Percentiles rank a stretch among this genome's conserved stretches.
Conservation (phyloP, 2,797 vertebrate species). For the Sebastes nivosus region DNA sequence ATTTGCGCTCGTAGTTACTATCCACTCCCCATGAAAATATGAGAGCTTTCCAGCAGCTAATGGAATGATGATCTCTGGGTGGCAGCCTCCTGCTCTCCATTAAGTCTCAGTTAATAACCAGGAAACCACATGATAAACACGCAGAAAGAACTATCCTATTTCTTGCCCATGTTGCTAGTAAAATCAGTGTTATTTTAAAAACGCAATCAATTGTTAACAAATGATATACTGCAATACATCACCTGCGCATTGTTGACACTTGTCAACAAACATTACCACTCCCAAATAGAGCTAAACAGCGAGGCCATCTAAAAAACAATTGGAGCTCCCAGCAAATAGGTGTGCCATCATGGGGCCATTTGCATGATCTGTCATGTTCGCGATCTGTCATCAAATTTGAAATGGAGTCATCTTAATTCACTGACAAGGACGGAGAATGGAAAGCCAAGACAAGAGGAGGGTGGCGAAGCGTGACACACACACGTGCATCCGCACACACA, state of each 20-base stretch:
- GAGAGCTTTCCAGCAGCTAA: constrained; percentile 68
- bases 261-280: constrained; percentile 20
- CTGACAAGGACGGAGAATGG: constrained; percentile 67
- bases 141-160: neutral
- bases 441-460: constrained; percentile 53
- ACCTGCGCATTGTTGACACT: constrained; percentile 12
- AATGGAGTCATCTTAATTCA: constrained; percentile 76
- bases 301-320: constrained; percentile 53
- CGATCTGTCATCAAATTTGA: constrained; percentile 73
- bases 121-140: constrained; percentile 40
- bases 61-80: constrained; percentile 75
- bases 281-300: constrained; percentile 34
- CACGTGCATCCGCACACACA: neutral
- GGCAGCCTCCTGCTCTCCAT: constrained; percentile 68
- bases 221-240: constrained; percentile 3
- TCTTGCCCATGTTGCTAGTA: neutral
- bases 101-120: constrained; percentile 73
- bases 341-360: constrained; percentile 62
- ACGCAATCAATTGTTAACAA: constrained; percentile 2
- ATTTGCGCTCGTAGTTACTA: constrained; percentile 77
- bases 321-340: constrained; percentile 50
- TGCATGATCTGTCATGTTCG: constrained; percentile 71
- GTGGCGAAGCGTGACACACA: constrained; percentile 39
- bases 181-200: constrained; percentile 11
- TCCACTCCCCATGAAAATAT: constrained; percentile 74